A percentile compares a stretch with the other conserved stretches of the same genome.
Evolutionary conservation across 2,113 vertebrate genomes (phyloP).

Genomic region (Paradisaea rubra): DNA sequence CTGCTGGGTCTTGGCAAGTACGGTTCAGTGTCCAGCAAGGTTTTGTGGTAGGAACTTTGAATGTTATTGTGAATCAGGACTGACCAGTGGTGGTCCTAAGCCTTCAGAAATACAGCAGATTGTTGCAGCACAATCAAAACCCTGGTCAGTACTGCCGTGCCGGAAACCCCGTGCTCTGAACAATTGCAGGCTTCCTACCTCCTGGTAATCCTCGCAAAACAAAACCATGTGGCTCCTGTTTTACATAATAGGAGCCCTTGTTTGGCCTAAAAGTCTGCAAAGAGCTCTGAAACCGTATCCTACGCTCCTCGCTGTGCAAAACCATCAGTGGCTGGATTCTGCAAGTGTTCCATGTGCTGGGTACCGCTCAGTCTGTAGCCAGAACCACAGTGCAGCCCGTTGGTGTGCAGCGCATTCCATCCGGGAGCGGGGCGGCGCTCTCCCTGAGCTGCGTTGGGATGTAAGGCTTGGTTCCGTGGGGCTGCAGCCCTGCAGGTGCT

Average conservation of each 20-base stretch:
- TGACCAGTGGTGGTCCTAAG: background rate
- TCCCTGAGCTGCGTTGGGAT: background rate
- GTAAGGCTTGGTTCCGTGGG: background rate
- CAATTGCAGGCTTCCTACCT: background rate
- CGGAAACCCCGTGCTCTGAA: background rate
- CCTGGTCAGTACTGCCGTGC: background rate
- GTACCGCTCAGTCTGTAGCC: background rate
- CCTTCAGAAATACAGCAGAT: background rate
- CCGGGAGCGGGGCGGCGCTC: background rate
- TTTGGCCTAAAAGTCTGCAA: background rate
- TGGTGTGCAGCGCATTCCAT: background rate
- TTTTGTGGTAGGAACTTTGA: background rate
- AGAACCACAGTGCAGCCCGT: accelerated
- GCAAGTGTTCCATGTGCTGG: background rate
- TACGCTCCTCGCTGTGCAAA: background rate
- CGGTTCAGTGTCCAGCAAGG: background rate
- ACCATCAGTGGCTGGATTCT: background rate
- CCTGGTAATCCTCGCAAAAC: background rate
- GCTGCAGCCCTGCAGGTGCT: background rate
- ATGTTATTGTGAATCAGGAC: background rate
- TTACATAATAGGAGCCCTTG: background rate
- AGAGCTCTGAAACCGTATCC: background rate
- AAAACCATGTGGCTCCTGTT: background rate
- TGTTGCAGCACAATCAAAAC: background rate
- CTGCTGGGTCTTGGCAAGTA: background rate